Base-by-base conservation (phyloP, 1,140 invertebrate species). In the Leguminivora glycinivorella region DNA sequence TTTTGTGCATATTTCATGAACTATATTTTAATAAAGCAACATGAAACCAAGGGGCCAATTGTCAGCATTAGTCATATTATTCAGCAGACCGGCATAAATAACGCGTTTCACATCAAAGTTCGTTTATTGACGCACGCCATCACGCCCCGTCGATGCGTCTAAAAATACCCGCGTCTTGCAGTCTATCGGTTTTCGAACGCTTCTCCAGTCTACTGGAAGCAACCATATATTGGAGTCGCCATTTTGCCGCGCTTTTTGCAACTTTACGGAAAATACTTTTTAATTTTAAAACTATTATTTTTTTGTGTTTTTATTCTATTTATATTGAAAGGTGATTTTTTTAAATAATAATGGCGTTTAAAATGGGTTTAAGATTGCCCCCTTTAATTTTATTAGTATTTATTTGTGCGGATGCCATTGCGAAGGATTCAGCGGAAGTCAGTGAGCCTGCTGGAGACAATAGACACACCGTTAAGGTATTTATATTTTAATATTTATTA, bases 151-250 rank as follows among this genome's bases (percentile, higher is more conserved):
- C 78, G 72, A 82, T 80, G 34, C 7, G 63, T 73, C 80, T 76
- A 77, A 80, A 78, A 76, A 76, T 83, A 83, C 66, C 63, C 56
- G 72, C 80, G 82, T 78, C 82, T 81, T 81, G 77, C 74, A 75
- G 80, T 83, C 80, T 83, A 73, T 69, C 43, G 34, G 63, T 60
- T 68, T 52, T 19, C 7, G 47, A 63, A 29, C 58, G 58, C n/a
- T 31, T 17, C 69, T 81, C 82, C 80, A 82, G 78, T 82, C 34
- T 67, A 56, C 77, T 83, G 77, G 77, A 82, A 68, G 69, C 70
- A 24, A 68, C 73, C 77, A 76, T n/a, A n/a, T n/a, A n/a, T 71
- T 67, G 52, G 29, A 67, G 29, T 72, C 25, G 67, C 56, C 40
- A 74, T 70, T 72, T 70, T 77, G 72, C 72, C 75, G 74, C 72